Conservation (phyloP, 1,140 invertebrate species). For the Dendroctonus ponderosae region DNA sequence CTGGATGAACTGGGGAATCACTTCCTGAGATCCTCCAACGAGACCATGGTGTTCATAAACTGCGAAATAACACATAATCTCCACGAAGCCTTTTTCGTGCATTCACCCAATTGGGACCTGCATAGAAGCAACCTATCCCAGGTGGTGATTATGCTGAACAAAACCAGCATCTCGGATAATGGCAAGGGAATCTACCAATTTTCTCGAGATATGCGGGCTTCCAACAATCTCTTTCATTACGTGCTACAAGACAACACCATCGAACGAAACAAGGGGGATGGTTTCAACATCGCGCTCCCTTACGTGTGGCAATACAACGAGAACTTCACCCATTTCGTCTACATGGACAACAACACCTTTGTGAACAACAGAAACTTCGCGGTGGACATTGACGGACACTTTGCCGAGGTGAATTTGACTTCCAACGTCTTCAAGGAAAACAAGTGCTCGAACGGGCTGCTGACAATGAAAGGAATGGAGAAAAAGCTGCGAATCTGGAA, state of each 20-base stretch:
- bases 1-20: conserved; percentile 80
- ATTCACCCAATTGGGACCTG: conserved; percentile 82
- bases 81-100: conserved; percentile 76
- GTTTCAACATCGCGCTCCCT: conserved; percentile 81
- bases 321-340: conserved; percentile 88
- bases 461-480: conserved; percentile 93
- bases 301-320: conserved; percentile 95
- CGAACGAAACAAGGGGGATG: conserved; percentile 78
- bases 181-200: conserved; percentile 82
- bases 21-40: conserved; percentile 83
- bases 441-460: conserved; percentile 74
- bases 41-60: conserved; percentile 75
- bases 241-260: conserved; percentile 84
- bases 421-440: conserved; percentile 86
- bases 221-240: conserved; percentile 95
- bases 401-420: conserved; percentile 79
- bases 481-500: conserved; percentile 84
- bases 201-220: conserved; percentile 84
- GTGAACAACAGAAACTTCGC: conserved; percentile 81
- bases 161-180: conserved; percentile 79
- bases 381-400: conserved; percentile 87
- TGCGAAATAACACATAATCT: conserved; percentile 79
- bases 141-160: conserved; percentile 82
- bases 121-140: conserved; percentile 79
- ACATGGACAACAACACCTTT: conserved; percentile 84